Base-by-base conservation (phyloP, 1,140 invertebrate genomes). In the Andricus grossulariae region DNA sequence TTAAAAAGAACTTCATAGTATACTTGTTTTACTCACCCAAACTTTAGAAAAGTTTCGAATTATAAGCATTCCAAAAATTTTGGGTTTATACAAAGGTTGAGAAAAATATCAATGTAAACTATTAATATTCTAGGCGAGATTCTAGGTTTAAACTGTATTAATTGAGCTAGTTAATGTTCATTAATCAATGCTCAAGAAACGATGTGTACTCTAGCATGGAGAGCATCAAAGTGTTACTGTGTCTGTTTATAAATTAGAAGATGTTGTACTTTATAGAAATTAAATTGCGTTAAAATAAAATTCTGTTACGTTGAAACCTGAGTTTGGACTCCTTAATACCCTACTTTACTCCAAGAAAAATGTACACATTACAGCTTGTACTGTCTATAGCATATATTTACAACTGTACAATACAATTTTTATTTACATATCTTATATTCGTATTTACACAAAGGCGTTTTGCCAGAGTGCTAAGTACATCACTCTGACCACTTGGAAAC, bases 401-500 rank as follows among this genome's bases (percentile, higher is more conserved):
- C 60, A 66, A 39, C 32, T 66, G 5, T 10, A 45, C 39, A 10
- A 15, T 39, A 66, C 16, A 66, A 39, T 39, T 7, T 16, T 39
- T 66, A 66, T 16, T 39, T 66, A 16, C 25, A 45, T 6, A 25
- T 15, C 16, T 12, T 39, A 18, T 57, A 57, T 57, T 57, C 19
- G 55, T 13, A 32, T 25, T 66, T 25, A 21, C 55, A 66, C 13
- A 66, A 32, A 66, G n/a, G 32, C 12, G 25, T 5, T 7, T 4
- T 66, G 51, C 51, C 16, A 54, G 15, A 54, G 52, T 66, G 60
- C 60, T 57, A 45, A 45, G 10, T 45, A 32, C 21, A 32, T 66
- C 21, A 66, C n/a, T 66, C 60, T 32, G 94, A 93, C 96, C 96
- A 97, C 90, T 95, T 96, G 6, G 96, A 97, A 85, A 93, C 93